Evolutionary conservation across 64 coral and sea anemone species (phyloP), one percentile per base, ranked within the genome.

Genomic region (Dendrophyllia cribrosa): DNA sequence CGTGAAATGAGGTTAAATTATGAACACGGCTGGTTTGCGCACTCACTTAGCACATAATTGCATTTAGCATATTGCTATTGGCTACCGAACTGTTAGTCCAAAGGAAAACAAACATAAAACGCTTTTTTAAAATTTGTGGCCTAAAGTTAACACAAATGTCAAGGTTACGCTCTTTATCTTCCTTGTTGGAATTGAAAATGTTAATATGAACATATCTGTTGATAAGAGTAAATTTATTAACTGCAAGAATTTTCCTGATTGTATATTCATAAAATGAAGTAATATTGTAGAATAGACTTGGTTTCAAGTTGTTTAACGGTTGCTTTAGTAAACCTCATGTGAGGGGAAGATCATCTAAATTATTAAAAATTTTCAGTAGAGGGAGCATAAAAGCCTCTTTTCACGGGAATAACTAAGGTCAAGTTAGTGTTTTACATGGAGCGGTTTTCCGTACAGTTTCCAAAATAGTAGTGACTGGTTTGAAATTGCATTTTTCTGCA

Each of bases 141-240:
- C 51, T 23, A 7, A 55, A 56, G 2, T 34, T 34, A 34, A 34
- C 34, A 0, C 34, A 34, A 34, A 34, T 34, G 34, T 34, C 10
- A 77, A 24, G 20, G 19, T 55, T 45, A 16, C 48, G 51, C 21
- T 53, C n/a, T 77, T 77, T 77, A 52, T 77, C 51, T 52, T 49
- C 51, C 75, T 22, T 53, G 51, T 23, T 56, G 75, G 19, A 77
- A 74, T 14, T 46, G 70, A 46, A n/a, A 76, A 79, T 79, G 24
- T 58, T 78, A 58, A 25, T 58, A 59, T 34, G 21, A 34, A 26
- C 16, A 43, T 58, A 79, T 79, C n/a, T 59, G 21, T 10, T 43
- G 25, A 24, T 0, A 34, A 65, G 34, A 48, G 59, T 48, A 46
- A 45, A 47, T 6, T 26, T 63, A 82, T 83, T 47, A 2, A 10